Percentiles rank a stretch among this genome's conserved stretches.
Conservation (phyloP, 2,797 vertebrate genomes). For the Benthosema pterotum region DNA sequence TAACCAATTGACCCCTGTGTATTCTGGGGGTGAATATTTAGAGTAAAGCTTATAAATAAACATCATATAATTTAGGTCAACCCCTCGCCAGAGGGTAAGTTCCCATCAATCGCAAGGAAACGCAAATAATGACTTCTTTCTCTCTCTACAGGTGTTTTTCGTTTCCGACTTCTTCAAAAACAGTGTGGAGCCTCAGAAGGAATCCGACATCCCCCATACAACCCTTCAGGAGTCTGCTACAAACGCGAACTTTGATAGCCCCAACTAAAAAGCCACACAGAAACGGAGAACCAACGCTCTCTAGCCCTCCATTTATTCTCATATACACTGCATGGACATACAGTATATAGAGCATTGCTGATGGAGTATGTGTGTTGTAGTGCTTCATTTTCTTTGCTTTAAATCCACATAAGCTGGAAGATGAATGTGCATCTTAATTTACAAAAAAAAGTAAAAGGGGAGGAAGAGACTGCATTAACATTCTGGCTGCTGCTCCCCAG, state of each 20-base stretch:
- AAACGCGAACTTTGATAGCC: constrained; percentile 88
- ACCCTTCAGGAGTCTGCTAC: constrained; percentile 90
- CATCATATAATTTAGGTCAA: too few species aligned
- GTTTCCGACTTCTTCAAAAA: constrained; percentile 96
- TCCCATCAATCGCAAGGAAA: too few species aligned
- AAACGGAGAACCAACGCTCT: constrained; percentile 43
- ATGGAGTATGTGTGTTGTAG: background rate
- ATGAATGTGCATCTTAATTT: background rate
- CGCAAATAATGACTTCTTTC: background rate
- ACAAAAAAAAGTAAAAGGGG: background rate
- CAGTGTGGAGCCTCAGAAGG: constrained; percentile 69
- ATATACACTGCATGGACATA: constrained; percentile 47
- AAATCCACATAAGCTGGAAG: constrained; percentile 8
- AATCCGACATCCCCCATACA: constrained; percentile 85
- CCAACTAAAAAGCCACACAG: constrained; percentile 73
- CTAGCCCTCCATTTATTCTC: constrained; percentile 21
- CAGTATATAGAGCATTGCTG: background rate
- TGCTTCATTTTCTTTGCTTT: background rate
- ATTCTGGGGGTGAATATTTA: background rate
- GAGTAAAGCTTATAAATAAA: too few species aligned
- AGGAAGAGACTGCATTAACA: constrained; percentile 2
- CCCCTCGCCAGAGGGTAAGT: too few species aligned
- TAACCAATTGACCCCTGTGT: background rate
- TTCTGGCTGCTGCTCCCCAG: constrained; percentile 25
- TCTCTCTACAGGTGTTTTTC: constrained; percentile 81